Evolutionary conservation across 1,140 invertebrate species (phyloP), one percentile per base, ranked within the genome.

Genomic region (Neomicropteryx cornuta): DNA sequence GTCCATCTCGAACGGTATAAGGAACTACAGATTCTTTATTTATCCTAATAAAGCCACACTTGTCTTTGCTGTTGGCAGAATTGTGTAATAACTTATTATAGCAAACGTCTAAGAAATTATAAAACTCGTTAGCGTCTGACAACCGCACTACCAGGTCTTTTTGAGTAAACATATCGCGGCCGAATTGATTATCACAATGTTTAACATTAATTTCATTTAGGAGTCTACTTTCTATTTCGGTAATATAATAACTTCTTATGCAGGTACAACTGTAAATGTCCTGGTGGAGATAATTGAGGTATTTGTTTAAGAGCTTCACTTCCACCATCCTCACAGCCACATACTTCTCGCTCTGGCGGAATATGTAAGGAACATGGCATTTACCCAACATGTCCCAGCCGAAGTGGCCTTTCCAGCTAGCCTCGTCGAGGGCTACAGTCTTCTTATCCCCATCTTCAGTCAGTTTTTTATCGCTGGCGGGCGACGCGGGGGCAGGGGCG

Each of bases 1-100:
- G 76, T 36, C 67, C 70, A 46, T 86, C 81, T 47, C 84, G 79
- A 3, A 87, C 76, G 1, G 91, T 90, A 55, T 93, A 96, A 3
- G 91, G 91, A 31, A 95, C 88, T 20, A 95, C 87, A 1, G 87
- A 88, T 52, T 91, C 91, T 53, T 88, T 89, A 56, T 95, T 94
- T 42, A 96, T 92, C 31, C 87, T 73, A 45, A 94, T 88, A 59
- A 95, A 95, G 31, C 90, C 92, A 66, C 90, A 94, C 48, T 86
- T 81, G 53, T 88, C 83, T 42, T 77, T 75, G 8, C 73, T 69
- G 45, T 76, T 79, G 5, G 76, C 72, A 47, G 70, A 75, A 43
- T 72, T 70, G 16, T 71, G 69, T 19, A 81, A 71, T 36, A 91
- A 62, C 57, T 90, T 89, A 39, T 80, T 80, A 63, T 87, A 88